Evolutionary conservation across 1,140 invertebrate species (phyloP).

Genomic region (Alviniconcha marisindica): DNA sequence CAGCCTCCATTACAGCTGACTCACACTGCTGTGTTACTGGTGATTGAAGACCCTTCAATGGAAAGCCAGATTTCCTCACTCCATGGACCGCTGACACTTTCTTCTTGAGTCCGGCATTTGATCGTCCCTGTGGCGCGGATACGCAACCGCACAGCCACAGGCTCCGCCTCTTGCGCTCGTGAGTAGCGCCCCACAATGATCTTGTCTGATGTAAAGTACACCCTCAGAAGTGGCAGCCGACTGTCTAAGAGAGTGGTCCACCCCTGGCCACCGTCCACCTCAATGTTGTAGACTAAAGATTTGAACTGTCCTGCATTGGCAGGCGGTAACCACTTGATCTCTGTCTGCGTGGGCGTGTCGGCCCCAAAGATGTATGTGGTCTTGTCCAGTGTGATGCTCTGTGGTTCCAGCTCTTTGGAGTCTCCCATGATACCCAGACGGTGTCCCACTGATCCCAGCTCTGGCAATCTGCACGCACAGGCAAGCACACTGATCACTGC

Average conservation of each 20-base stretch:
- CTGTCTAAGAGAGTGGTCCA: background rate
- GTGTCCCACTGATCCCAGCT: slow-evolving; percentile 11
- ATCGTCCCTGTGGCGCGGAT: background rate
- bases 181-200: slow-evolving; percentile 19
- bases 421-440: slow-evolving; percentile 19
- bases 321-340: slow-evolving; percentile 19
- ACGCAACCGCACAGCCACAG: background rate
- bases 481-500: no score
- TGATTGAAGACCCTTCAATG: background rate
- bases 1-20: no score
- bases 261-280: slow-evolving; percentile 10
- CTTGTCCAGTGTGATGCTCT: background rate
- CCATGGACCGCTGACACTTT: slow-evolving; percentile 6
- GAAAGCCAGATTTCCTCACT: slow-evolving; percentile 19
- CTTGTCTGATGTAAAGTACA: slow-evolving; percentile 24
- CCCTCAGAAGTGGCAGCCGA: background rate
- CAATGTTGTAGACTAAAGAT: slow-evolving; percentile 10
- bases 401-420: slow-evolving; percentile 9
- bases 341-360: slow-evolving; percentile 14
- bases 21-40: slow-evolving; percentile 19
- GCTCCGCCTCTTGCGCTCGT: slow-evolving; percentile 5
- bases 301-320: slow-evolving; percentile 7
- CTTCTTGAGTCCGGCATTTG: background rate
- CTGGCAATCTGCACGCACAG: slow-evolving; percentile 2
- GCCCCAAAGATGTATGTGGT: background rate